Percentiles rank a stretch among this genome's conserved stretches.
phyloP scores from a whole-genome alignment of 53 echinoderm and acorn worm genomes.

The Actinopyga echinites region DNA sequence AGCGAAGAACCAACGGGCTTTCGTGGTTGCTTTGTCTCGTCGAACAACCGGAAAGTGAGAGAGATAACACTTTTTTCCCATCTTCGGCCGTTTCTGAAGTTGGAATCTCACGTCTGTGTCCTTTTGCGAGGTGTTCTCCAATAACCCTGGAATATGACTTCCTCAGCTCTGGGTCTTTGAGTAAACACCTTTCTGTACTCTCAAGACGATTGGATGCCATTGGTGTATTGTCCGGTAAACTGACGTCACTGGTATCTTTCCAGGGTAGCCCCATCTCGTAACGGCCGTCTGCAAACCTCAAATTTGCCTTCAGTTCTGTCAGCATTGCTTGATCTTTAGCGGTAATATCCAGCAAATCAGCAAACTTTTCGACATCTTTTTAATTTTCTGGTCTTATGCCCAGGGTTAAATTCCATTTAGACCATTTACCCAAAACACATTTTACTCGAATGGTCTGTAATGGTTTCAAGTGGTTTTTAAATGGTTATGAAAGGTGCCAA shows the following conservation, averaged over 20 bases:
- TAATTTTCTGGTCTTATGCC: slow-evolving; percentile 23
- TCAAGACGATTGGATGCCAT: neutral
- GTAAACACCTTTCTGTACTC: neutral
- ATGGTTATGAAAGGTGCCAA: too few species aligned
- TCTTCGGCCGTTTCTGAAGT: neutral
- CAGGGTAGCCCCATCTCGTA: slow-evolving; percentile 28
- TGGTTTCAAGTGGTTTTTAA: too few species aligned
- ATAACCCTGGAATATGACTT: neutral
- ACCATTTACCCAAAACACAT: too few species aligned
- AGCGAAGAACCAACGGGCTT: neutral
- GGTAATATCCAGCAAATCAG: slow-evolving; percentile 33
- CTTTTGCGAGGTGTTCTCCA: neutral
- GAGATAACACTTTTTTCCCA: neutral
- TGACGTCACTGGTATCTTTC: neutral
- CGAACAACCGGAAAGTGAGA: slow-evolving; percentile 16
- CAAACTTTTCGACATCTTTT: slow-evolving; percentile 37
- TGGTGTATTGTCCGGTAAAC: neutral
- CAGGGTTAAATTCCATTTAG: too few species aligned
- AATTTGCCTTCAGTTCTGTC: neutral
- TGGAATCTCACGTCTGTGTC: neutral
- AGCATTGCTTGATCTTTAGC: neutral
- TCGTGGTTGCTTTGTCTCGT: slow-evolving; percentile 15
- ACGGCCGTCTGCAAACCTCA: neutral
- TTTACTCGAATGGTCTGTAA: too few species aligned
- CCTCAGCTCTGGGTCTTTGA: neutral